phyloP scores from a whole-genome alignment of 2,113 vertebrate genomes.

The Origma solitaria region DNA sequence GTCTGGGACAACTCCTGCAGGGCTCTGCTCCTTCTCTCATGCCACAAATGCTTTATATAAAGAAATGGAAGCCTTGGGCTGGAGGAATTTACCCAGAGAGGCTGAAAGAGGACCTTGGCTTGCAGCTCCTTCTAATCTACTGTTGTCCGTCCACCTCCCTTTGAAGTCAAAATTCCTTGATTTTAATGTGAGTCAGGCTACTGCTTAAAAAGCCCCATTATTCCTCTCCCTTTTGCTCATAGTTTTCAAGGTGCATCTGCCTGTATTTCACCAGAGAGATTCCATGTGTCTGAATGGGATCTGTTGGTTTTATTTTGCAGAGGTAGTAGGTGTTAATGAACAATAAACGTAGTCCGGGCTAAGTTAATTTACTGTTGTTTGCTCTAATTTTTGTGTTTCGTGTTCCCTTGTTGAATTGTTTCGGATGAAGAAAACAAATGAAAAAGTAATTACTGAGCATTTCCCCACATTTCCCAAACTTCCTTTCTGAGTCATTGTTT shows the following conservation, averaged over 20 bases:
- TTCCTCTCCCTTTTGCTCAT: not conserved
- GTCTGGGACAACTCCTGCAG: not conserved
- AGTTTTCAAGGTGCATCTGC: not conserved
- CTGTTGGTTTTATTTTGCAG: not conserved
- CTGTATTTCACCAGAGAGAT: not conserved
- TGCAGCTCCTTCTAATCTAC: not conserved
- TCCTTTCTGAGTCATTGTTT: conserved; percentile 31
- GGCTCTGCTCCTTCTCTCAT: not conserved
- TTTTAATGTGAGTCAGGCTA: not conserved
- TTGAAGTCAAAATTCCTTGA: not conserved
- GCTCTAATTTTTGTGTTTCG: not conserved
- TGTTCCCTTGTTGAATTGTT: not conserved
- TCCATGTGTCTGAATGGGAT: not conserved
- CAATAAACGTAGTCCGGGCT: fast-evolving
- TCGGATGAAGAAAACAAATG: not conserved
- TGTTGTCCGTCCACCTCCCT: not conserved
- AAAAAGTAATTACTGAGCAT: not conserved
- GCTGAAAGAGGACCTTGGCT: not conserved
- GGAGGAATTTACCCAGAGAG: not conserved
- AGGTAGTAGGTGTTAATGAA: not conserved
- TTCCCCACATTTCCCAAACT: conserved; percentile 1
- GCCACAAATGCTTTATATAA: not conserved
- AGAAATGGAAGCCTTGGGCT: not conserved
- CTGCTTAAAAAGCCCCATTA: not conserved
- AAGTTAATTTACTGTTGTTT: not conserved